Conservation (phyloP, 2,888 invertebrate species). For the Lingula anatina region DNA sequence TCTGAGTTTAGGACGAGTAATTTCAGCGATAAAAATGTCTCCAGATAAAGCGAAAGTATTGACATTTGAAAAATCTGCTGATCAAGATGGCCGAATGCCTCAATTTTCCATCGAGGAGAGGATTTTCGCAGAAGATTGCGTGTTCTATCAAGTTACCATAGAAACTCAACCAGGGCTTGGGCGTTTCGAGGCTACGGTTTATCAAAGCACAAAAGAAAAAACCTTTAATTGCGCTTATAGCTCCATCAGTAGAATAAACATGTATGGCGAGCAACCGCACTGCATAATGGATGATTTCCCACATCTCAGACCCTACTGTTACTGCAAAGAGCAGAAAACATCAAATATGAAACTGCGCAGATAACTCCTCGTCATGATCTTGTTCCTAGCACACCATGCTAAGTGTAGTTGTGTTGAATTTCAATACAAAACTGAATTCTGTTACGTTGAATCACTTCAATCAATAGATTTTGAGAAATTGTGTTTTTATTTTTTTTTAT, state of each 20-base stretch:
- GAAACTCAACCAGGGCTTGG: constrained; percentile 69
- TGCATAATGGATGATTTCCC: constrained; percentile 64
- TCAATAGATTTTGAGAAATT: too few species aligned
- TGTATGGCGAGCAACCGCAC: constrained; percentile 74
- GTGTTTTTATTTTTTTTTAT: too few species aligned
- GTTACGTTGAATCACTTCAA: too few species aligned
- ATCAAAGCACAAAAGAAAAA: constrained; percentile 54
- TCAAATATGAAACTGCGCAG: too few species aligned
- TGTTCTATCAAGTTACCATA: constrained; percentile 77
- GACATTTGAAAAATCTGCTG: constrained; percentile 67
- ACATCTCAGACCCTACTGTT: constrained; percentile 77
- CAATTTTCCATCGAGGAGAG: too few species aligned
- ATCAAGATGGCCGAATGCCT: constrained; percentile 70
- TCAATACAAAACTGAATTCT: too few species aligned
- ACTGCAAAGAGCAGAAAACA: too few species aligned
- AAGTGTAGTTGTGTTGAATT: too few species aligned
- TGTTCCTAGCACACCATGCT: too few species aligned
- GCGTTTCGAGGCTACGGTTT: constrained; percentile 77
- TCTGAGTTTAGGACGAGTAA: constrained; percentile 58
- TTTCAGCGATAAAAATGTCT: constrained; percentile 67
- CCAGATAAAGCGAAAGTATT: constrained; percentile 67
- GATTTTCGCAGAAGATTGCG: constrained; percentile 15
- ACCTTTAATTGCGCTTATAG: not conserved
- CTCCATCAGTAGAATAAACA: constrained; percentile 70
- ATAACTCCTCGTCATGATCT: too few species aligned